Evolutionary conservation across 1,140 invertebrate species (phyloP), one percentile per base, ranked within the genome.

Genomic region (Zaprionus taronus): DNA sequence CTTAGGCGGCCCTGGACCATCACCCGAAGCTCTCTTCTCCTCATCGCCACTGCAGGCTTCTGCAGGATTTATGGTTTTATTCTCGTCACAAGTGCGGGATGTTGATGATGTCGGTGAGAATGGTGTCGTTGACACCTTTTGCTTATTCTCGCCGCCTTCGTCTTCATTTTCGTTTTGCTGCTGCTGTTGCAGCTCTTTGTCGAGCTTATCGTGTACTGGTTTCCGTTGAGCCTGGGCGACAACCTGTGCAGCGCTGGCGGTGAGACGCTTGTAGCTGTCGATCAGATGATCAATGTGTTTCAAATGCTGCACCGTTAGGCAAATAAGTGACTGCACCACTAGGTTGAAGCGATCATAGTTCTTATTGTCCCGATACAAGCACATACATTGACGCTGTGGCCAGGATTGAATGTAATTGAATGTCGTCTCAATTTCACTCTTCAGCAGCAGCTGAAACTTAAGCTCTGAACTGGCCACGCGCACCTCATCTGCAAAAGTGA

Each of bases 281-380:
- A 95, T 93, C 34, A 95, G 93, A 93, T 95, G 94, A 91, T 96
- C 95, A 24, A 97, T 94, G 78, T 94, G 94, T 93, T 96, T 96
- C n/a, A 97, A 93, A 91, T 96, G 96, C 91, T 95, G 95, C 24
- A 97, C 95, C 44, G 95, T 95, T 62, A 96, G 93, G 73, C 95
- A 95, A 56, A 98, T 95, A 72, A 98, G 95, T 63, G 96, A 96
- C 91, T 98, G 97, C 51, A 97, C 96, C 62, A 98, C 93, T 84
- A 96, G 94, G 93, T 97, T 97, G 84, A 98, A 97, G 79, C 97
- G 94, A 93, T 98, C 97, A 93, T 97, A 97, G 91, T 98, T 98
- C 93, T 97, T 97, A 63, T 95, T 94, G 93, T 98, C 97, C 74
- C 97, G 95, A 93, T 97, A 98, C 93, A 97, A 97, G 93, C 97